Evolutionary conservation across 2,888 invertebrate genomes (phyloP).

Genomic region (Drosophila paranaensis): DNA sequence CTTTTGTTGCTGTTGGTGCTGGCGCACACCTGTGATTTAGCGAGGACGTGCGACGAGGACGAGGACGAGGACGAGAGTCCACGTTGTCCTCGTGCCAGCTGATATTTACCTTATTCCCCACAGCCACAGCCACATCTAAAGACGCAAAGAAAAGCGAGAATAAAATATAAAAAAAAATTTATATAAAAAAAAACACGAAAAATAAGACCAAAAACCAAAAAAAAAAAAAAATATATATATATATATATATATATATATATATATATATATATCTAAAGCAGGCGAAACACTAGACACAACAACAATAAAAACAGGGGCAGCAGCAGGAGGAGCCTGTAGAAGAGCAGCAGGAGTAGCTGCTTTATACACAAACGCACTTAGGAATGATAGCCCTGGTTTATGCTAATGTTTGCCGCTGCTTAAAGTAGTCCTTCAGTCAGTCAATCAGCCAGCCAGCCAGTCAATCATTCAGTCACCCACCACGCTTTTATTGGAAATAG

Average conservation of each 20-base stretch:
- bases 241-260: background rate
- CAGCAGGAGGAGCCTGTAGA: background rate
- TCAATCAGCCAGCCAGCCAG: constrained; percentile 2
- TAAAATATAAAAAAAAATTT: constrained; percentile 9
- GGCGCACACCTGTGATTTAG: constrained; percentile 76
- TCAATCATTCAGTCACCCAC: constrained; percentile 10
- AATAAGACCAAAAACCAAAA: constrained; percentile 14
- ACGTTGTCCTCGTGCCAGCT: constrained; percentile 66
- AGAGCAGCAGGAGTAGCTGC: constrained; percentile 15
- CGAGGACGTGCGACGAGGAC: constrained; percentile 59
- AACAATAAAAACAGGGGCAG: constrained; percentile 27
- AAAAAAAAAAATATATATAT: background rate
- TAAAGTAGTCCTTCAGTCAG: constrained; percentile 32
- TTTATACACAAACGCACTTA: constrained; percentile 66
- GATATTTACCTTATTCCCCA: constrained; percentile 73
- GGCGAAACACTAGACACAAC: constrained; percentile 64
- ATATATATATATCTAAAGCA: constrained; percentile 1
- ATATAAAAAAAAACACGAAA: background rate
- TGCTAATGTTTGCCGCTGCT: constrained; percentile 69
- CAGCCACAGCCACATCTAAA: constrained; percentile 23
- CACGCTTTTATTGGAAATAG: constrained; percentile 12
- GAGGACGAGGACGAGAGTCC: constrained; percentile 50
- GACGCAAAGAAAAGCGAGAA: constrained; percentile 21
- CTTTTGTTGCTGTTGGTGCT: constrained; percentile 29
- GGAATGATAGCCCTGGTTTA: constrained; percentile 77